Evolutionary conservation across 2,113 vertebrate genomes (phyloP), one percentile per base, ranked within the genome.

Genomic region (Pleuronectes platessa): DNA sequence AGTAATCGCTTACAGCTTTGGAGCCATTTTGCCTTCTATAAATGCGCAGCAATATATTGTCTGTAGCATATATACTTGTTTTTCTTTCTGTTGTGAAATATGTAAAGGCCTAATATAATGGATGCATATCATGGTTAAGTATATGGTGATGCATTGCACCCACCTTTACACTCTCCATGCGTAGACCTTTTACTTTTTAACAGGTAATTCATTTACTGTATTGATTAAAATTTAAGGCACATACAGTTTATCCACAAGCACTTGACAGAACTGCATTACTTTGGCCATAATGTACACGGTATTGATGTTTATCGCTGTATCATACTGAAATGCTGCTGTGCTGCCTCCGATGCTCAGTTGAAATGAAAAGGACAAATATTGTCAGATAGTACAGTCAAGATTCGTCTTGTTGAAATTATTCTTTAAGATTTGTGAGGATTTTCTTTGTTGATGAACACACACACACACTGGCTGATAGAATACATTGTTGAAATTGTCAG

Each of bases 401-500:
- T 65, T 37, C 77, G 40, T 61, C 27, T 81, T 24, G 60, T 73
- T 55, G 49, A 85, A 82, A 80, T 66, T 42, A 35, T 31, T 61
- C 60, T 71, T 73, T 63, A 6, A 42, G 71, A 76, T 70, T 77
- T 70, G 13, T 51, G 18, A 49, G 47, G 72, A 62, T 70, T 66
- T 68, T 65, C 31, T 66, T 37, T 74, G 49, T 60, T 68, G 66
- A 77, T 21, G 58, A 17, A 59, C 47, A n/a, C 12, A 59, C 20
- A 64, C 8, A 45, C 47, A 37, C 60, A 60, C 2, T 24, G 31
- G 37, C 70, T 72, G 65, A 60, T 51, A 20, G 27, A 72, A 61
- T 49, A 24, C 21, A 66, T 76, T 76, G 45, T 68, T 58, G 61
- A 68, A 75, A 86, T 64, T 78, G 55, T 60, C 78, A 68, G n/a